These are phyloP conservation scores for Ethmia dodecea DNA, from an alignment of 2,888 invertebrate genomes.

Conservation along the genomic window DNA sequence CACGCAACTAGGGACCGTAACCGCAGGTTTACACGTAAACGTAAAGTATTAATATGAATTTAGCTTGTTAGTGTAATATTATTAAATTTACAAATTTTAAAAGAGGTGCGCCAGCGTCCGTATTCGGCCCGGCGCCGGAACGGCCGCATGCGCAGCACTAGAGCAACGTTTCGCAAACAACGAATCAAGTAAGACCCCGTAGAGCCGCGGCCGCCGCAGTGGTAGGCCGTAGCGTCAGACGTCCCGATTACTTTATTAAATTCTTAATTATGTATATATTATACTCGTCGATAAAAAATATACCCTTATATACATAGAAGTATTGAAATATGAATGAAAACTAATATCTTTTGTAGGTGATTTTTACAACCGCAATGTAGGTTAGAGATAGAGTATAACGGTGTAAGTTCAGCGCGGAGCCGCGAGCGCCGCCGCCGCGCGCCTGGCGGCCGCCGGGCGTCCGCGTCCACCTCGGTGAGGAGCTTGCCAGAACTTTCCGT, in stretches of 20 bases:
- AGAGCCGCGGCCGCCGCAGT: constrained; percentile 52
- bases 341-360: constrained; percentile 79
- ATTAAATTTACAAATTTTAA: constrained; percentile 61
- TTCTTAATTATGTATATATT: constrained; percentile 60
- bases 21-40: constrained; percentile 59
- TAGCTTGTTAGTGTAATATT: constrained; percentile 65
- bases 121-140: constrained; percentile 20
- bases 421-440: constrained; percentile 63
- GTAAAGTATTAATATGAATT: constrained; percentile 75
- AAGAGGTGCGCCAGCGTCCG: constrained; percentile 43
- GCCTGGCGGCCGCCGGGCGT: constrained; percentile 47
- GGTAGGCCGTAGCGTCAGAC: constrained; percentile 61
- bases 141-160: constrained; percentile 50
- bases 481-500: constrained; percentile 73
- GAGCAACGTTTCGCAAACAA: constrained; percentile 78
- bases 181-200: constrained; percentile 75
- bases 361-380: constrained; percentile 78
- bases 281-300: constrained; percentile 71
- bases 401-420: constrained; percentile 64
- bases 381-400: constrained; percentile 57
- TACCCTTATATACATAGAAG: constrained; percentile 75
- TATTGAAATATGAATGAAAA: constrained; percentile 73
- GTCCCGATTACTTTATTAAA: constrained; percentile 57
- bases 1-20: constrained; percentile 65
- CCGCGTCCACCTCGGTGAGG: constrained; percentile 55